These are phyloP conservation scores for Idris sp. DNA, from an alignment of 1,140 invertebrate genomes.

Conservation along the genomic window DNA sequence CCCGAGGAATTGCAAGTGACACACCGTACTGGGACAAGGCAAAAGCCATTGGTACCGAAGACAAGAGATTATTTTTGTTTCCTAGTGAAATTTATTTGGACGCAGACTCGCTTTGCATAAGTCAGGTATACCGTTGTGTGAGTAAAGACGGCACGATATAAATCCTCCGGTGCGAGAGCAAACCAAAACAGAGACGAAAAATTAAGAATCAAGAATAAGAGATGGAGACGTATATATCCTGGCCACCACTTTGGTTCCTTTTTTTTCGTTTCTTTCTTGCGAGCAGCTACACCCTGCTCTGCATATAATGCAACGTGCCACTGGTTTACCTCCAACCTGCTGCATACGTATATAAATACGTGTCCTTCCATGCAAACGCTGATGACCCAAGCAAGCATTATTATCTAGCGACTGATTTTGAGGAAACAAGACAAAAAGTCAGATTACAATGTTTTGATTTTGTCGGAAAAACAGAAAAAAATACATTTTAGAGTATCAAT, in stretches of 20 bases:
- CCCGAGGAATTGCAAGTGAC: no score
- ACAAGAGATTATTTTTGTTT: constrained; percentile 76
- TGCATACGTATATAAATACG: constrained; percentile 63
- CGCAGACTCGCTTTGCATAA: constrained; percentile 75
- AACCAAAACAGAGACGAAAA: constrained; percentile 9
- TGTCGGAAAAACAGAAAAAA: no score
- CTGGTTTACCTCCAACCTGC: constrained; percentile 66
- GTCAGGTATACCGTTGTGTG: constrained; percentile 74
- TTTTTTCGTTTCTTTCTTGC: constrained; percentile 48
- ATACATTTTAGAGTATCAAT: no score
- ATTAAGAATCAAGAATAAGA: background rate
- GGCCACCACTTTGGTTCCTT: constrained; percentile 63
- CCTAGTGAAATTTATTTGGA: constrained; percentile 77
- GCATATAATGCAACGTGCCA: constrained; percentile 77
- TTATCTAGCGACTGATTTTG: constrained; percentile 62
- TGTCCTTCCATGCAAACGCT: constrained; percentile 64
- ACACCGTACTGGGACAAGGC: no score
- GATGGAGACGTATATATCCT: constrained; percentile 52
- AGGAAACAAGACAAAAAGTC: constrained; percentile 1
- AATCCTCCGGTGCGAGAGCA: constrained; percentile 71
- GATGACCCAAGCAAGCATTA: constrained; percentile 74
- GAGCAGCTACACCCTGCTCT: constrained; percentile 74
- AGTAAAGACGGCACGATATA: constrained; percentile 74
- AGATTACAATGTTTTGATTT: constrained; percentile 53
- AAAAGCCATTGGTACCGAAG: constrained; percentile 33